These are phyloP conservation scores for Macaca mulatta DNA, from an alignment of 2,113 vertebrate species.

Conservation along the genomic window DNA sequence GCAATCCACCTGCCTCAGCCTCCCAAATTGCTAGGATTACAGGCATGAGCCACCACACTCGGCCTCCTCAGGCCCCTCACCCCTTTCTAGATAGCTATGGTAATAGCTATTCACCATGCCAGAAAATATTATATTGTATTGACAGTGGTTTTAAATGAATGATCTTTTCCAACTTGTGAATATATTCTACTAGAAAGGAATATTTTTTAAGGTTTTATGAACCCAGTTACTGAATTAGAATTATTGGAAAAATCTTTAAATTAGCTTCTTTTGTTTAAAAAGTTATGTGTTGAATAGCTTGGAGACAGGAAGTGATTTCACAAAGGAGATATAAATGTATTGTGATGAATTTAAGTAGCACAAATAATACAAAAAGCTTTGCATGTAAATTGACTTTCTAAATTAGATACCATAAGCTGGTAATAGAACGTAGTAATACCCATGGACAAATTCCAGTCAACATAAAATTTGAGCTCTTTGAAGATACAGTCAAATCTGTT, in stretches of 20 bases:
- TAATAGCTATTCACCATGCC: neutral
- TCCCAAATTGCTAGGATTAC: too few species aligned
- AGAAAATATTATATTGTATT: neutral
- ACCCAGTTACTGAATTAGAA: conserved; percentile 54
- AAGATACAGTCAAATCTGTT: conserved; percentile 77
- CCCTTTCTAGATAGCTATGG: neutral
- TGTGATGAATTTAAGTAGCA: conserved; percentile 64
- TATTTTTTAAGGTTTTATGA: conserved; percentile 31
- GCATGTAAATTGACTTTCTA: conserved; percentile 73
- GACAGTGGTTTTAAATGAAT: conserved; percentile 18
- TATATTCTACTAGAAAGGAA: neutral
- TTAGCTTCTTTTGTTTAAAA: conserved; percentile 75
- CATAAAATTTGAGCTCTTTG: conserved; percentile 75
- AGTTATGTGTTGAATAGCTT: conserved; percentile 61
- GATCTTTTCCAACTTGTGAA: neutral
- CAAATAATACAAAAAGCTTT: conserved; percentile 69
- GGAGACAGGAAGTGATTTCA: conserved; percentile 59
- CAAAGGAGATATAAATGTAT: conserved; percentile 70
- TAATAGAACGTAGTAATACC: conserved; percentile 61
- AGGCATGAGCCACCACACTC: rapidly evolving
- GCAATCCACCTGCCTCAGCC: too few species aligned
- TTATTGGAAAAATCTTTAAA: conserved; percentile 62
- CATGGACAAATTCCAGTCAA: conserved; percentile 71
- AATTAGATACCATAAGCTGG: conserved; percentile 58
- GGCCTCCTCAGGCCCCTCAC: neutral